A percentile compares a stretch with the other conserved stretches of the same genome.
Conservation (phyloP, 2,888 invertebrate species). For the Neoaliturus tenellus region DNA sequence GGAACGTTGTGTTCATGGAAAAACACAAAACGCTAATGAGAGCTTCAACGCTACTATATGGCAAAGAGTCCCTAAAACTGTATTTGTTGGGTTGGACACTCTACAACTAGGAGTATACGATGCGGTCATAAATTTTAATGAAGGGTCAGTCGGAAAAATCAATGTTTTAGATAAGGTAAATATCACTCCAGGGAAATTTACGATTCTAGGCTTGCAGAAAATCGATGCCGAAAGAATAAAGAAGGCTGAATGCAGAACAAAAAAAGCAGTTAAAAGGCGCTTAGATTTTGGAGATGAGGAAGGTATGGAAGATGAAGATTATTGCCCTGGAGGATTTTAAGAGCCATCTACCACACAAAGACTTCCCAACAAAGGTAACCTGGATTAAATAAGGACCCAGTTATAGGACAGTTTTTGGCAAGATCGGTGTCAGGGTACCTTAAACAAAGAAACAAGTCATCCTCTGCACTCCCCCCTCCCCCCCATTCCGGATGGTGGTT, state of each 20-base stretch:
- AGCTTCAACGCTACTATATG: slow-evolving; percentile 43
- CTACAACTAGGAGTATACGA: neutral
- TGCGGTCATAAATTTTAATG: slow-evolving; percentile 13
- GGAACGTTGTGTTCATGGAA: slow-evolving; percentile 54
- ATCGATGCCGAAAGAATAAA: neutral
- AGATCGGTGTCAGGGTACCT: too few relatives aligned
- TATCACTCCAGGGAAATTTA: neutral
- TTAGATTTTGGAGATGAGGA: too few relatives aligned
- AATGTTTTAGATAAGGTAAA: neutral
- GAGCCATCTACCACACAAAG: too few relatives aligned
- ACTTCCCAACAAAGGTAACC: too few relatives aligned
- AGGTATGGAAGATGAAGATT: neutral
- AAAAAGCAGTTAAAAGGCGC: slow-evolving; percentile 26
- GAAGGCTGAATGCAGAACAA: slow-evolving; percentile 20
- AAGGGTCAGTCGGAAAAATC: slow-evolving; percentile 9
- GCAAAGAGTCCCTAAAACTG: neutral
- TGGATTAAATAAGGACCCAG: too few relatives aligned
- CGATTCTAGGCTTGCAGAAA: neutral
- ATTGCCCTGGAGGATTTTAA: too few relatives aligned
- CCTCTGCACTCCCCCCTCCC: too few relatives aligned
- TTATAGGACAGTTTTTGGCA: too few relatives aligned
- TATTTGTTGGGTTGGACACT: neutral
- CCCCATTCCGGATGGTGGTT: too few relatives aligned
- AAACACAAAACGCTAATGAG: slow-evolving; percentile 33
- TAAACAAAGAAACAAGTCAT: too few relatives aligned